These are phyloP conservation scores for Pectinophora gossypiella DNA, from an alignment of 1,140 invertebrate genomes.

Conservation along the genomic window DNA sequence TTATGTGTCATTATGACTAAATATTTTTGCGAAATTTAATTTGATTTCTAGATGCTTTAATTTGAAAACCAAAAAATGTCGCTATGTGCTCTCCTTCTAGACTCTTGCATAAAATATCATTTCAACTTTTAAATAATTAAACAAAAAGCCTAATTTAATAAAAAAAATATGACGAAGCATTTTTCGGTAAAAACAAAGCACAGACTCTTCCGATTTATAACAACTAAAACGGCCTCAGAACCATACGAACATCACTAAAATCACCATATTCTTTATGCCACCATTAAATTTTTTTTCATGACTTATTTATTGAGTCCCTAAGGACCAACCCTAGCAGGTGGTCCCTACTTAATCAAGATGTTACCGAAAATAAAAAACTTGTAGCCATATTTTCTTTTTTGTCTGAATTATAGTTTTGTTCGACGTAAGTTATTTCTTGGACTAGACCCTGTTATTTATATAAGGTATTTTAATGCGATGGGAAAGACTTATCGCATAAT, in stretches of 20 bases:
- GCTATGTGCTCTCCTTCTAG: too few species aligned
- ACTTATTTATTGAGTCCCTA: slow-evolving; percentile 62
- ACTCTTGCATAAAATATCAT: too few species aligned
- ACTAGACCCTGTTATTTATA: slow-evolving; percentile 52
- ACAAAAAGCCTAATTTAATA: not conserved
- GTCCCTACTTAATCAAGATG: slow-evolving; percentile 73
- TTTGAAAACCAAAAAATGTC: too few species aligned
- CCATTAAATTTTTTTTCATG: slow-evolving; percentile 64
- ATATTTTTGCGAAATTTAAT: too few species aligned
- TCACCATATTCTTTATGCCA: slow-evolving; percentile 60
- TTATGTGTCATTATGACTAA: too few species aligned
- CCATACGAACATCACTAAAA: slow-evolving; percentile 38
- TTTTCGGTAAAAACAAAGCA: slow-evolving; percentile 32
- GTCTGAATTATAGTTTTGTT: slow-evolving; percentile 65
- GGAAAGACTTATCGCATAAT: slow-evolving; percentile 63
- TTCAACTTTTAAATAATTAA: too few species aligned
- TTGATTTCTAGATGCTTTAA: too few species aligned
- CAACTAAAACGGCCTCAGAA: slow-evolving; percentile 39
- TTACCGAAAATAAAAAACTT: slow-evolving; percentile 65
- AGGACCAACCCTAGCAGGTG: slow-evolving; percentile 59
- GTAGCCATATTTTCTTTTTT: slow-evolving; percentile 62
- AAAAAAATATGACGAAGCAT: slow-evolving; percentile 2
- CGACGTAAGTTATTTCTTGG: slow-evolving; percentile 47
- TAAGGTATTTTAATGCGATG: slow-evolving; percentile 58
- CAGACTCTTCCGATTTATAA: slow-evolving; percentile 34